Evolutionary conservation across 2,797 vertebrate species (phyloP), one percentile per base, ranked within the genome.

Genomic region (Crocidura indochinensis): DNA sequence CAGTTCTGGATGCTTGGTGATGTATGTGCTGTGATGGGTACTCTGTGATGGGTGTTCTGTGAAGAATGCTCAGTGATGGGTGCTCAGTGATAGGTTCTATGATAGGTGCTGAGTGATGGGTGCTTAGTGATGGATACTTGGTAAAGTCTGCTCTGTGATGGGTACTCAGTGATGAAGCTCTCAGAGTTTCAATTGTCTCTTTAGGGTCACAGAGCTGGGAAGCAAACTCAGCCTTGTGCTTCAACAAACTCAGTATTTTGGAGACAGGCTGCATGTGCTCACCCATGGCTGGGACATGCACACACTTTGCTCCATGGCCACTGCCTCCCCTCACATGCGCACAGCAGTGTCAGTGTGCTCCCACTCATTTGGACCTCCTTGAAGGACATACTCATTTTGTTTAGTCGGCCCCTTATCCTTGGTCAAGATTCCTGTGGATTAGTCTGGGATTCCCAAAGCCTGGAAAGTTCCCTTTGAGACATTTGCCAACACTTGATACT

Each of bases 281-380:
- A 29, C 0, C 0, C 6, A 0, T 10, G 27, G 8, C 9, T 11
- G 8, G 29, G n/a, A 3, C n/a, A 0, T 10, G 0, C 9, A 6
- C 20, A 46, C 31, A 11, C 7, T 27, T 26, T 22, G 22, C 15
- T 78, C 19, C 56, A 26, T 19, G 27, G 60, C 4, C 6, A 10
- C 27, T 14, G 68, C 8, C 22, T 24, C 1, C 2, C 27, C 29
- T 29, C 1, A 8, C 15, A 60, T 20, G 12, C 10, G 27, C n/a
- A n/a, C 24, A 24, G 20, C 27, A n/a, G 7, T 31, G 4, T n/a
- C 47, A 6, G 6, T 44, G 27, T 24, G 15, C 10, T 24, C 7
- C 4, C 20, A 53, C n/a, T 14, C 65, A 14, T 22, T 0, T 1
- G 38, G 44, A 15, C 3, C 20, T 10, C 6, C n/a, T 10, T 8